Percentiles rank a stretch among this genome's conserved stretches.
Conservation (phyloP, 2,888 invertebrate species). For the Lordiphosa andalusiaca region DNA sequence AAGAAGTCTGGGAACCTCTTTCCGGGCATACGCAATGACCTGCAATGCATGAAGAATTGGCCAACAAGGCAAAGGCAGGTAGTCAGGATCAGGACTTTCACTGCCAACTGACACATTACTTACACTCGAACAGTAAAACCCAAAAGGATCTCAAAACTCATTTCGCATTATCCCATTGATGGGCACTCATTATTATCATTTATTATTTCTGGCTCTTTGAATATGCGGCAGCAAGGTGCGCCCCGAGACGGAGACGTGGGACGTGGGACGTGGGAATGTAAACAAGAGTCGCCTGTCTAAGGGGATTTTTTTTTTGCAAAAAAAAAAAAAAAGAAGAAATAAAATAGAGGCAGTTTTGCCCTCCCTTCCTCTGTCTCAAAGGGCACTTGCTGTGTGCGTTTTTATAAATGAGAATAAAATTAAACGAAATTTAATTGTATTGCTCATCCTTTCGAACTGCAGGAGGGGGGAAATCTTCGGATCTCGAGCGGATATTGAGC, state of each 20-base stretch:
- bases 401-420: conserved; percentile 36
- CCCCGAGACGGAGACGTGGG: conserved; percentile 16
- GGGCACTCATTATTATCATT: conserved; percentile 71
- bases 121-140: conserved; percentile 42
- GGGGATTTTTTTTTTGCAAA: conserved; percentile 40
- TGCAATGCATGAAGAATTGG: conserved; percentile 42
- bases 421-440: conserved; percentile 73
- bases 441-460: conserved; percentile 48
- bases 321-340: not conserved
- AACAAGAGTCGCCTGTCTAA: conserved; percentile 47
- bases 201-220: conserved; percentile 52
- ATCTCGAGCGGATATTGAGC: conserved; percentile 61
- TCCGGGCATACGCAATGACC: conserved; percentile 48
- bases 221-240: conserved; percentile 61
- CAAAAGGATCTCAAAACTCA: conserved; percentile 55
- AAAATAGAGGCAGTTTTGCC: conserved; percentile 14
- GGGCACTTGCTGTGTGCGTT: conserved; percentile 34
- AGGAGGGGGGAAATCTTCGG: not conserved
- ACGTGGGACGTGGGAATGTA: conserved; percentile 66
- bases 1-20: conserved; percentile 52
- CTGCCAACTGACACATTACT: conserved; percentile 52
- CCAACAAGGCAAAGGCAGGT: conserved; percentile 23
- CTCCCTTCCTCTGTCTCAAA: conserved; percentile 1
- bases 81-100: conserved; percentile 43
- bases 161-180: conserved; percentile 73